Evolutionary conservation across 2,113 vertebrate species (phyloP), one percentile per base, ranked within the genome.

Genomic region (Calyptomena viridis): DNA sequence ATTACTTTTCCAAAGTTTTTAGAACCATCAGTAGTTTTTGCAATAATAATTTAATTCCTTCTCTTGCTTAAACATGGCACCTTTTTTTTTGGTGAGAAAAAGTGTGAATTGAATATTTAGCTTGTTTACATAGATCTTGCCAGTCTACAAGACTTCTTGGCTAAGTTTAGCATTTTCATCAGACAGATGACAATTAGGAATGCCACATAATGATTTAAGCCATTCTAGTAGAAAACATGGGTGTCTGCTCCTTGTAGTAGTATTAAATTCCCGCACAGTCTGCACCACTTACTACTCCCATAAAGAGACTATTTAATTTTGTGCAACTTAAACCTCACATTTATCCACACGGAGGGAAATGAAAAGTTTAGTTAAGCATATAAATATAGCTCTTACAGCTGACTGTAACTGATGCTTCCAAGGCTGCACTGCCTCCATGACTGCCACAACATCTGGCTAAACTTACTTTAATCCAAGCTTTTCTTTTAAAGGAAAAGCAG

Each of bases 241-340:
- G 33, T 71, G 49, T 64, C 35, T 76, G 35, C 35, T 83, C 71
- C 42, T 39, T 52, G 28, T 59, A 47, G 72, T 63, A 66, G 47
- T 84, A 95, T 94, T 93, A 89, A 93, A 87, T 94, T 87, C 84
- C 84, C 22, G 35, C 42, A 91, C n/a, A 58, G 66, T 69, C 80
- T 76, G 64, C 53, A 84, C 20, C 82, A 85, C 85, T 85, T 88
- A 58, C 64, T 86, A 46, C 33, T 93, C 73, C 46, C 44, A 84
- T 62, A 72, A 92, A 86, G 56, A 93, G n/a, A 39, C 73, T 85
- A 92, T 85, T 97, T 83, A 93, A 95, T 86, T 91, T 88, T 89
- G 78, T 93, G 91, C 88, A 94, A 93, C 90, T 93, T 81, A 93
- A 96, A 78, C 46, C 58, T 84, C 59, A 37, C 53, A 67, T 90